Evolutionary conservation across 2,888 invertebrate species (phyloP), one percentile per base, ranked within the genome.

Genomic region (Rhogogaster chlorosoma): DNA sequence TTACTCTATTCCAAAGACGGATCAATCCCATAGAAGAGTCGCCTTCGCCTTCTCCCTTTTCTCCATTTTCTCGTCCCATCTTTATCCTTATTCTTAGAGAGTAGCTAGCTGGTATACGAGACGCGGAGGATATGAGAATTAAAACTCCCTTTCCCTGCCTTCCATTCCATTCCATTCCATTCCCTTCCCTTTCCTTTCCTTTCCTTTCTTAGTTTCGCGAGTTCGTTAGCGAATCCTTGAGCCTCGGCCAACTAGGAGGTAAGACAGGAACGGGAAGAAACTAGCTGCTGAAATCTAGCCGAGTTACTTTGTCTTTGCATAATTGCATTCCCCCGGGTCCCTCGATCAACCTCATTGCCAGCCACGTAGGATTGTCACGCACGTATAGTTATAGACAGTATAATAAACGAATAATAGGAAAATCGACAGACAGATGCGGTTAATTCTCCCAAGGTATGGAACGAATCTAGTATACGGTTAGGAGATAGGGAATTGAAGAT

Each of bases 141-240:
- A 80, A 80, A 80, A 80, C 80, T 36, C 80, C 38, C 80, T 61
- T 61, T 12, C 80, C 61, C 3, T 10, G 0, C 53, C 53, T 53
- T 6, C 18, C 7, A 6, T 38, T 38, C 9, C 53, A 15, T 22
- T 10, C 38, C 38, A 6, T 38, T 4, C 6, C 7, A 6, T 38
- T 38, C 9, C 9, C 38, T 38, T 29, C 77, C 32, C 77, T 53
- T 77, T 53, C 53, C 38, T 38, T 38, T 38, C 18, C 53, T n/a
- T n/a, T 18, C 80, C 38, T 29, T 12, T 10, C 61, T 9, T 22
- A 83, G 83, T 83, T 83, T 70, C 83, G 26, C 83, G 83, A 83
- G 83, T 83, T 83, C 67, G 83, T 83, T 83, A 83, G 83, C 67
- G 83, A 83, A 83, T 83, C 83, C 49, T 83, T 83, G 83, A 83